Evolutionary conservation across 2,113 vertebrate genomes (phyloP).

Genomic region (Chionodraco myersi): DNA sequence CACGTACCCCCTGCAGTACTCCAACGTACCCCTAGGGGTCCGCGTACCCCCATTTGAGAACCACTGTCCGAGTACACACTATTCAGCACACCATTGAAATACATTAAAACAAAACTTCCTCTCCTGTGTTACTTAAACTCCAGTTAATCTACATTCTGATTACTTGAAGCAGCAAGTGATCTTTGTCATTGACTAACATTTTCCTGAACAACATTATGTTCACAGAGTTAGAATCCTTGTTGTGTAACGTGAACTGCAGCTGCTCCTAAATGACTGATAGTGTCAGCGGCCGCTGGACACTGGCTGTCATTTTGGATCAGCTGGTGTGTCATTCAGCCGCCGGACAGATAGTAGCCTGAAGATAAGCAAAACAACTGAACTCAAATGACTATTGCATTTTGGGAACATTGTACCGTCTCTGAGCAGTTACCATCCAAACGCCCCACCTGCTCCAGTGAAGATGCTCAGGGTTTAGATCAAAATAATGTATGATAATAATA

Average conservation of each 20-base stretch:
- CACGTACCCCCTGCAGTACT: too few relatives aligned
- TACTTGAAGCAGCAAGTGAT: too few relatives aligned
- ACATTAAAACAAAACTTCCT: not conserved
- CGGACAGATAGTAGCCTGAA: slow-evolving; percentile 2
- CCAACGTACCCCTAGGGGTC: too few relatives aligned
- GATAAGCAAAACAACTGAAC: slow-evolving; percentile 21
- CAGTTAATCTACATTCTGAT: not conserved
- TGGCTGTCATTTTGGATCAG: slow-evolving; percentile 60
- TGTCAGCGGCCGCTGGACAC: slow-evolving; percentile 46
- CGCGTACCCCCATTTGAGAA: too few relatives aligned
- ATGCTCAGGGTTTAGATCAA: not conserved
- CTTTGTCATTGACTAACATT: not conserved
- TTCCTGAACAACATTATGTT: not conserved
- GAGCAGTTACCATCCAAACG: not conserved
- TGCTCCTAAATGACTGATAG: slow-evolving; percentile 47
- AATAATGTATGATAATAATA: not conserved
- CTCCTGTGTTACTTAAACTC: not conserved
- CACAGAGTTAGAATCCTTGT: not conserved
- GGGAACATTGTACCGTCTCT: not conserved
- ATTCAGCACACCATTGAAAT: not conserved
- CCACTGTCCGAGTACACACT: too few relatives aligned
- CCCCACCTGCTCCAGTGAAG: not conserved
- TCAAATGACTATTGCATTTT: not conserved
- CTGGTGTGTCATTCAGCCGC: slow-evolving; percentile 57
- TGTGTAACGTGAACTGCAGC: slow-evolving; percentile 44